phyloP scores from a whole-genome alignment of 1,140 invertebrate species.

The Brachionus angularis region DNA sequence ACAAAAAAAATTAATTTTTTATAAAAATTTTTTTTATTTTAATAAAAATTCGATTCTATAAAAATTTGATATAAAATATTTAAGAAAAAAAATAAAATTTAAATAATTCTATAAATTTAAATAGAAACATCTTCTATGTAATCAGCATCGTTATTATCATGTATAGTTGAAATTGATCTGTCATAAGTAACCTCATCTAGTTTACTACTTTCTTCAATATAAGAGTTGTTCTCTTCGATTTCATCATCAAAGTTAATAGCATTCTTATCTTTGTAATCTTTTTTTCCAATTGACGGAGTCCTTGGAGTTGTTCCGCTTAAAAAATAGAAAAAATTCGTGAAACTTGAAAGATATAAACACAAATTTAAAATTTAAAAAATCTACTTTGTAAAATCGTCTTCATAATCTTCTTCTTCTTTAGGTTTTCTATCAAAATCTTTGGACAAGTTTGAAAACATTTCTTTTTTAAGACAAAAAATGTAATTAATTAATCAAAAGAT shows the following conservation, averaged over 20 bases:
- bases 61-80: slow-evolving; percentile 1
- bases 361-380: background rate
- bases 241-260: slow-evolving; percentile 19
- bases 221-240: slow-evolving; percentile 30
- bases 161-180: slow-evolving; percentile 32
- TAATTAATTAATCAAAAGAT: no score
- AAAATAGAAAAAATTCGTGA: background rate
- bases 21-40: no score
- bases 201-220: slow-evolving; percentile 37
- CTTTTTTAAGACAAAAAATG: no score
- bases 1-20: no score
- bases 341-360: background rate
- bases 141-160: slow-evolving; percentile 29
- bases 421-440: slow-evolving; percentile 26
- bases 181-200: slow-evolving; percentile 40
- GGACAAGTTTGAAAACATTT: no score
- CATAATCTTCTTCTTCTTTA: slow-evolving; percentile 13
- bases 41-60: background rate
- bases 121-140: slow-evolving; percentile 41
- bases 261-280: background rate
- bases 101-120: slow-evolving; percentile 6
- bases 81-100: slow-evolving; percentile 3
- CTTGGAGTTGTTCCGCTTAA: slow-evolving; percentile 13
- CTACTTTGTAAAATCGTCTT: slow-evolving; percentile 36
- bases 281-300: slow-evolving; percentile 7